These are phyloP conservation scores for Epirrhoe tristata DNA, from an alignment of 2,888 invertebrate genomes.

Conservation along the genomic window DNA sequence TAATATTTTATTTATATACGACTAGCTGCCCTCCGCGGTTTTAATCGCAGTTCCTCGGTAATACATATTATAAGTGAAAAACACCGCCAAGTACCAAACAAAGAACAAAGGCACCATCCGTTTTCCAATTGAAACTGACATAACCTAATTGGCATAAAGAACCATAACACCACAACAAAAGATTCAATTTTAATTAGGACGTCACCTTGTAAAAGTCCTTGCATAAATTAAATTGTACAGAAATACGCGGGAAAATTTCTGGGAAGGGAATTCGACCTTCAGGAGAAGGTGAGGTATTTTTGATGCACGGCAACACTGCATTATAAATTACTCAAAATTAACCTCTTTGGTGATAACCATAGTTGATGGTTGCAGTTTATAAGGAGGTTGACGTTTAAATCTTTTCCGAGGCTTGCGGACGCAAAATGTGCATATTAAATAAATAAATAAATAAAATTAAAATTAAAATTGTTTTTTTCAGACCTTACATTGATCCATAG, in stretches of 20 bases:
- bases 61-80: too few relatives aligned
- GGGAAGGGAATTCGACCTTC: slow-evolving; percentile 32
- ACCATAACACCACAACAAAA: slow-evolving; percentile 17
- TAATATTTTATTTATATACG: too few relatives aligned
- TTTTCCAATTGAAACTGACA: slow-evolving; percentile 19
- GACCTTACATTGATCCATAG: too few relatives aligned
- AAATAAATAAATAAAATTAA: too few relatives aligned
- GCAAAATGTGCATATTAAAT: too few relatives aligned
- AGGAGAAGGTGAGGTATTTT: slow-evolving; percentile 35
- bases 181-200: slow-evolving; percentile 30
- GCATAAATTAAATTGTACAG: slow-evolving; percentile 32
- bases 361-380: background rate
- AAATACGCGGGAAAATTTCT: slow-evolving; percentile 32
- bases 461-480: too few relatives aligned
- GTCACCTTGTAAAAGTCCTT: slow-evolving; percentile 39
- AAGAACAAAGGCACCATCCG: background rate
- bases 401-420: too few relatives aligned
- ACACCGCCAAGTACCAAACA: background rate
- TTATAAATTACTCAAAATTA: background rate
- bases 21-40: too few relatives aligned
- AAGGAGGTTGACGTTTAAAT: background rate
- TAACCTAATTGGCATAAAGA: slow-evolving; percentile 25
- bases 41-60: too few relatives aligned
- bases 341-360: background rate
- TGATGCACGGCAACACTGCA: slow-evolving; percentile 15